Evolutionary conservation across 1,140 invertebrate genomes (phyloP).

Genomic region (Phymorhynchus buccinoides): DNA sequence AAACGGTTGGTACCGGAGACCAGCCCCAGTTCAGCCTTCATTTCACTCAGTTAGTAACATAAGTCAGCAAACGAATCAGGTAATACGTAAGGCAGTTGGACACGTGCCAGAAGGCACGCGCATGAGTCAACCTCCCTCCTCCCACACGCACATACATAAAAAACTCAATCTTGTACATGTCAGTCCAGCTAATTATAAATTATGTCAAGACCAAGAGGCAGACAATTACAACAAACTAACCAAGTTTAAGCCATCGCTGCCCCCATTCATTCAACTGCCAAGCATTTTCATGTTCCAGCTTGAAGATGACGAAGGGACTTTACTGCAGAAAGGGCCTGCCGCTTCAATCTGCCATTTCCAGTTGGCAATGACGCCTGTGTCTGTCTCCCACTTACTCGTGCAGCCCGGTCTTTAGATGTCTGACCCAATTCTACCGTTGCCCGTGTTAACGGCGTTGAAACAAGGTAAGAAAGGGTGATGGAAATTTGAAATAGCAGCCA

Average conservation of each 20-base stretch:
- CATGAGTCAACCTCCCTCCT: background rate
- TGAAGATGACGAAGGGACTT: background rate
- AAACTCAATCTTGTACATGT: background rate
- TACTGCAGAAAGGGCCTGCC: background rate
- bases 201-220: background rate
- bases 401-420: background rate
- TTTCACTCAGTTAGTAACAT: too few species aligned
- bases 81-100: too few species aligned
- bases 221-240: background rate
- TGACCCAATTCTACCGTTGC: background rate
- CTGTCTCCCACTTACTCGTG: background rate
- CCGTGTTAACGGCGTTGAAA: background rate
- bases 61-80: too few species aligned
- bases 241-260: too few species aligned
- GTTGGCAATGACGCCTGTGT: background rate
- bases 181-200: background rate
- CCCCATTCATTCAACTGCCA: too few species aligned
- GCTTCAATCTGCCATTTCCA: background rate
- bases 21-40: too few species aligned
- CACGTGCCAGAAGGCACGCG: too few species aligned
- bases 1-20: too few species aligned
- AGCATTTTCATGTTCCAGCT: background rate
- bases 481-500: constrained; percentile 26
- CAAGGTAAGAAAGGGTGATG: constrained; percentile 25
- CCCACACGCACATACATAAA: background rate